phyloP scores from a whole-genome alignment of 2,113 vertebrate species.

The Peromyscus maniculatus region DNA sequence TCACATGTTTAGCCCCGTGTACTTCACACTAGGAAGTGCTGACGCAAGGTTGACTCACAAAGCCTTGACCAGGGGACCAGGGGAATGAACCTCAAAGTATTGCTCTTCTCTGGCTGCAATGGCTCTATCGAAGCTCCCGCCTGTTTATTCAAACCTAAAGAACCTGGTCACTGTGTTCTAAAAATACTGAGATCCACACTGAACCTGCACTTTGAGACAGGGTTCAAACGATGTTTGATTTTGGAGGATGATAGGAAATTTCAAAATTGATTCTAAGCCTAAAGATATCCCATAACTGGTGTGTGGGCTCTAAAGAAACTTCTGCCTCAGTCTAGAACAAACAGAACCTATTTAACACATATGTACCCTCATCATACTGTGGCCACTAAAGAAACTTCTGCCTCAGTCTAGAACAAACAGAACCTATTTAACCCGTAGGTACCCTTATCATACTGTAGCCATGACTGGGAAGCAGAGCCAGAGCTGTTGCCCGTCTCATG shows the following conservation, averaged over 20 bases:
- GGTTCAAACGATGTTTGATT: conserved; percentile 10
- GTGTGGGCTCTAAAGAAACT: neutral
- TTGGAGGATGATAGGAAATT: neutral
- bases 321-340: neutral
- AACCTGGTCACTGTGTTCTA: neutral
- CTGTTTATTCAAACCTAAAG: neutral
- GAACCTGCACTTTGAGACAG: neutral
- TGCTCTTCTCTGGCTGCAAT: neutral
- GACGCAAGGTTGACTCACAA: neutral
- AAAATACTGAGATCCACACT: neutral
- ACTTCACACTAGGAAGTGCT: neutral
- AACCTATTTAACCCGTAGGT: neutral
- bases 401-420: neutral
- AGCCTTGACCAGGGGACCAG: neutral
- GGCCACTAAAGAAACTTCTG: neutral
- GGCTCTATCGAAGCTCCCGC: neutral
- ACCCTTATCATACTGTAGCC: neutral
- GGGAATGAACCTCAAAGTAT: neutral
- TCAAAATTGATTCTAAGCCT: conserved; percentile 5
- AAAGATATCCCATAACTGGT: neutral
- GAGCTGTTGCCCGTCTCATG: neutral
- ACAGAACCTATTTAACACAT: neutral
- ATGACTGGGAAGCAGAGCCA: neutral
- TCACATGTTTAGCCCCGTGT: neutral
- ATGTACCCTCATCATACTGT: neutral